phyloP scores from a whole-genome alignment of 2,797 vertebrate species.

The Morelia viridis region DNA sequence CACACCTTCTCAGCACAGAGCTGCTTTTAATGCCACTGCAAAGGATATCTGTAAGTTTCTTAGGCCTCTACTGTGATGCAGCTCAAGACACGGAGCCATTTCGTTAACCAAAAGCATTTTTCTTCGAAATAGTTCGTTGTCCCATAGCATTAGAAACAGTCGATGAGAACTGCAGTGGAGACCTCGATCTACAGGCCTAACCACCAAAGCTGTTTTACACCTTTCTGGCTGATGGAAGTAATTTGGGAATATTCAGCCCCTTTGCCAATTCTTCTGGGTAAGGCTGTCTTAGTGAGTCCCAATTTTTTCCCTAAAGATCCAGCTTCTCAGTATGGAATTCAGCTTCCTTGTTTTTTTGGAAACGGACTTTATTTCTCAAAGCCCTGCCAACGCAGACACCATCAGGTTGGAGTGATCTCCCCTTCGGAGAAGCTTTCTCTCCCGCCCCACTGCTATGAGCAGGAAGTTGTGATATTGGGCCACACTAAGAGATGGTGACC shows the following conservation, averaged over 20 bases:
- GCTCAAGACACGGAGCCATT: not conserved
- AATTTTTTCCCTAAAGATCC: not conserved
- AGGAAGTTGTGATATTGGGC: not conserved
- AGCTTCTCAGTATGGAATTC: not conserved
- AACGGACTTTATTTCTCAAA: rapidly evolving
- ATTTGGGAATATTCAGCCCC: not conserved
- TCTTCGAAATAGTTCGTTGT: not conserved
- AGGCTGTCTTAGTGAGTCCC: not conserved
- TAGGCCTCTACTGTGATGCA: rapidly evolving
- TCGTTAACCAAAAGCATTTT: not conserved
- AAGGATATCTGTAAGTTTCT: not conserved
- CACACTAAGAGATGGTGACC: not conserved
- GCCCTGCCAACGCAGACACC: not conserved
- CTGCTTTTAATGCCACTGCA: slow-evolving; percentile 12
- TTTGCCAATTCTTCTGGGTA: slow-evolving; percentile 34
- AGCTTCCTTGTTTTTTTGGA: not conserved
- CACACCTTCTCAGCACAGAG: not conserved
- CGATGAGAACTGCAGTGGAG: not conserved
- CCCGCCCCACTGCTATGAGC: not conserved
- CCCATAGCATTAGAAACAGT: not conserved
- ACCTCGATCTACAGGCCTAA: not conserved
- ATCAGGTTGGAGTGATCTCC: not conserved
- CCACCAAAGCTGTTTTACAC: slow-evolving; percentile 35
- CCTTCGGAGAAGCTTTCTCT: not conserved
- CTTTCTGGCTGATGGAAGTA: slow-evolving; percentile 10